phyloP scores from a whole-genome alignment of 2,888 invertebrate genomes.

The Lagria hirta region DNA sequence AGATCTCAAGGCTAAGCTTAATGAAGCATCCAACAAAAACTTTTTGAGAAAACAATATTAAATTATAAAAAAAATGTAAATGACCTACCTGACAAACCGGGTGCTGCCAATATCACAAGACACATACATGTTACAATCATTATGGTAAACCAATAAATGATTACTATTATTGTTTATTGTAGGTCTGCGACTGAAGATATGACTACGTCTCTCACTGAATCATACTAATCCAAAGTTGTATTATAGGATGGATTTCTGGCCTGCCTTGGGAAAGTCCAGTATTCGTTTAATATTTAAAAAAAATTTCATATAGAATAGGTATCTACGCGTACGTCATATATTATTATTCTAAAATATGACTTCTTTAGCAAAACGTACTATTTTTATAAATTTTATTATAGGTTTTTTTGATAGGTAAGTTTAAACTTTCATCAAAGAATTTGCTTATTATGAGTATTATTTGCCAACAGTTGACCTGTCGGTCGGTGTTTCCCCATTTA shows the following conservation, averaged over 20 bases:
- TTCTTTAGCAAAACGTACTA: neutral
- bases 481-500: too few species aligned
- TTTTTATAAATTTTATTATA: neutral
- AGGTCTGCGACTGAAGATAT: neutral
- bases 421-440: neutral
- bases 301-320: neutral
- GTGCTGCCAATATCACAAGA: neutral
- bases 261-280: conserved; percentile 42
- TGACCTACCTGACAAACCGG: neutral
- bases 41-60: too few species aligned
- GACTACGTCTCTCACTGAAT: conserved; percentile 31
- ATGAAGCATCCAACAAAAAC: too few species aligned
- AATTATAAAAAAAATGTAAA: too few species aligned
- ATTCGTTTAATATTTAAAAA: conserved; percentile 3
- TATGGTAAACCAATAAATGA: neutral
- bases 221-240: conserved; percentile 33
- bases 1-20: too few species aligned
- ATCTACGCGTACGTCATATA: neutral
- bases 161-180: neutral
- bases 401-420: neutral
- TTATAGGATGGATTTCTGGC: conserved; percentile 27
- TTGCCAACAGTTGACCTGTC: too few species aligned
- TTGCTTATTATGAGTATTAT: too few species aligned
- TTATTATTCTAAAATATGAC: neutral
- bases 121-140: conserved; percentile 3